Evolutionary conservation across 2,797 vertebrate species (phyloP).

Genomic region (Prionace glauca): DNA sequence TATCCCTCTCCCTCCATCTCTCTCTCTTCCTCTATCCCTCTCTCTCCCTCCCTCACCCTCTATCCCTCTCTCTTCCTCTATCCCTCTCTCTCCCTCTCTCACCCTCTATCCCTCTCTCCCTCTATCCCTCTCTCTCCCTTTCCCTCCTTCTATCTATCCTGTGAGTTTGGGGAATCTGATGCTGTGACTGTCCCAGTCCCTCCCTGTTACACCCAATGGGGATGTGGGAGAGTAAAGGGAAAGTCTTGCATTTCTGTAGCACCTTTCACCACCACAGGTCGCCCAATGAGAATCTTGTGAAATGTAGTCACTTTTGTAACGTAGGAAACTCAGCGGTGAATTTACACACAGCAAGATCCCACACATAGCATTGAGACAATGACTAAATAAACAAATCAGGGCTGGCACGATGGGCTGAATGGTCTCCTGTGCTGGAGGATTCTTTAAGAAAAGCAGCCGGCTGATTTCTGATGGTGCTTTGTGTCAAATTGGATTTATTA

Average conservation of each 20-base stretch:
- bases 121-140: no score
- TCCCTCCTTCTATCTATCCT: neutral
- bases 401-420: neutral
- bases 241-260: no score
- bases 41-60: no score
- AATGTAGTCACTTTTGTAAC: neutral
- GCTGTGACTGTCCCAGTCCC: no score
- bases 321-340: neutral
- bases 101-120: no score
- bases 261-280: no score
- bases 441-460: neutral
- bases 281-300: neutral
- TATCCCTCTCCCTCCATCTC: no score
- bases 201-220: no score
- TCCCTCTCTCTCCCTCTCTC: no score
- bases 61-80: no score
- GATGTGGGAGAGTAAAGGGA: no score
- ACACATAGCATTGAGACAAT: neutral
- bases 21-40: no score
- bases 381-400: neutral
- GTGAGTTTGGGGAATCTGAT: neutral
- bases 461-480: neutral
- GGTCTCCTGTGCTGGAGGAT: neutral
- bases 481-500: neutral
- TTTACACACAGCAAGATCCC: neutral